Base-by-base conservation (phyloP, 1,140 invertebrate species). In the Atta cephalotes region DNA sequence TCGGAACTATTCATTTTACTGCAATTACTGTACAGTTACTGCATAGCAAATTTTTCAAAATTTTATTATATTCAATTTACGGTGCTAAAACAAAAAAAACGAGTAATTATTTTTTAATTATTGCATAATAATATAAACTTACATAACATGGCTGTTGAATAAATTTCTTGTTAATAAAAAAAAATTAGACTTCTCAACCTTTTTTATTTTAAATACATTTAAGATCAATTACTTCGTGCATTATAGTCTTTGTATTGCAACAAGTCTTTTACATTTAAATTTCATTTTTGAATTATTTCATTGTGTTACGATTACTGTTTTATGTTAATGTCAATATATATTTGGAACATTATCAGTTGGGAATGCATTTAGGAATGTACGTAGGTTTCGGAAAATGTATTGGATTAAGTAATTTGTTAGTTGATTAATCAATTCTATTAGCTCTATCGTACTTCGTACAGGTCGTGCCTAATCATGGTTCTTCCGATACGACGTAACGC, bases 401-500 rank as follows among this genome's bases (percentile, higher is more conserved):
- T 58, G 7, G 21, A 72, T 31, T 51, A 16, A 58, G 1, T 49
- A 31, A 51, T 21, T 72, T 72, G 68, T 82, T 51, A 74, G 39
- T 81, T 1, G 10, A 35, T 68, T 80, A 71, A 62, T 81, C 31
- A 88, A 90, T 70, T 91, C 70, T 91, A 91, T 68, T 71, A 91
- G 90, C 90, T 86, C 85, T 91, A 91, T 87, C 90, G 90, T 88
- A 89, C 86, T 91, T 91, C 90, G 86, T 91, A 91, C 90, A 91
- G 88, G 90, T 91, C 86, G 88, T 91, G 90, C 90, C 90, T 91
- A 91, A 91, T 91, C 79, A 71, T 88, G 85, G 78, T 72, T 91
- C 60, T 66, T 82, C 35, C 71, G 51, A 72, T 89, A 89, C 56
- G 25, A 84, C 21, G 66, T 88, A 88, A 68, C 45, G 85, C 90